Percentiles rank a stretch among this genome's conserved stretches.
Evolutionary conservation across 64 coral and sea anemone genomes (phyloP).

Genomic region (Pocillopora damicornis): DNA sequence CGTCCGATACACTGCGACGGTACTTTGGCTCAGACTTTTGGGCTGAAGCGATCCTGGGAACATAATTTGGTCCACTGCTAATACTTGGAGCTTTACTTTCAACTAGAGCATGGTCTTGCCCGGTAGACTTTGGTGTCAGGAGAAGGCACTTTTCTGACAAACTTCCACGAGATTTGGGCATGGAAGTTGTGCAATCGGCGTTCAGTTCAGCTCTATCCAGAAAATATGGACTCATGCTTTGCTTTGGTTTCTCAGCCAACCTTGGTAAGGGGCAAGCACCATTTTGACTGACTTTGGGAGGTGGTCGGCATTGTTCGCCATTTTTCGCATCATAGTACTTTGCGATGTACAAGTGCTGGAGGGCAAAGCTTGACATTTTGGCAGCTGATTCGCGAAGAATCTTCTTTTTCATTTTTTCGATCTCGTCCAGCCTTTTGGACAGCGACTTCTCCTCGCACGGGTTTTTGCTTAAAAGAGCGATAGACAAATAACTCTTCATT

Average conservation of each 20-base stretch:
- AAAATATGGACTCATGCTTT: background rate
- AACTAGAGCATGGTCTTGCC: background rate
- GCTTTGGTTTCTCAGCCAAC: background rate
- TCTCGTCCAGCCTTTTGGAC: constrained; percentile 15
- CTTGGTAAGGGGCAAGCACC: background rate
- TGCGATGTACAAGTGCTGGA: background rate
- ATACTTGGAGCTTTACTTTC: background rate
- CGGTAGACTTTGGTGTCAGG: background rate
- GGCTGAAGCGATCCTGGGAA: background rate
- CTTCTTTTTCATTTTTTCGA: constrained; percentile 11
- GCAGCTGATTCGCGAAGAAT: background rate
- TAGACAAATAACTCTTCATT: constrained; percentile 16
- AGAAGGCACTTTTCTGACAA: background rate
- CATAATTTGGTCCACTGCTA: background rate
- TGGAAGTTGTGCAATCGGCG: background rate
- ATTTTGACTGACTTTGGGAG: background rate
- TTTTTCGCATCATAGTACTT: constrained; percentile 25
- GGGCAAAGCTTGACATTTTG: constrained; percentile 7
- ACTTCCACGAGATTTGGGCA: background rate
- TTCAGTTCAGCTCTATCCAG: background rate
- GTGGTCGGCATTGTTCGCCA: constrained; percentile 5
- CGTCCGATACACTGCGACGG: background rate
- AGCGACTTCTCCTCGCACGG: constrained; percentile 12
- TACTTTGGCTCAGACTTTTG: background rate
- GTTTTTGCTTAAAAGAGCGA: constrained; percentile 7